A percentile compares a stretch with the other conserved stretches of the same genome.
phyloP scores from a whole-genome alignment of 1,140 invertebrate species.

The Scaptomyza graminum region DNA sequence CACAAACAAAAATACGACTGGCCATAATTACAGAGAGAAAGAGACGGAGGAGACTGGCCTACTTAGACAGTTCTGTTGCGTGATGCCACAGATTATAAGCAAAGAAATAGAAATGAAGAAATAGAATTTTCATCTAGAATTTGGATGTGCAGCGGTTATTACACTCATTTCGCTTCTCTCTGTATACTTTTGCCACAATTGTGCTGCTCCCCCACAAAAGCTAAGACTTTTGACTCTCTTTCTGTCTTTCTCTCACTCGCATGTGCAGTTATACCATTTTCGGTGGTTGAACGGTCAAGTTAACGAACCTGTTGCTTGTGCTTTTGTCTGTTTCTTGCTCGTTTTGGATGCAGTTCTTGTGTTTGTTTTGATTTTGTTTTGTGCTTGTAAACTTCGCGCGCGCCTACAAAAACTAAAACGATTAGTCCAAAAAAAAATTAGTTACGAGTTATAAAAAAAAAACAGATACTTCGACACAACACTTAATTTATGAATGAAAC shows the following conservation, averaged over 20 bases:
- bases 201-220: not conserved
- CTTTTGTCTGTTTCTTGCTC: conserved; percentile 12
- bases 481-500: conserved; percentile 58
- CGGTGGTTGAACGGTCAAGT: conserved; percentile 32
- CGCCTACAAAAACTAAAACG: conserved; percentile 30
- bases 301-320: conserved; percentile 52
- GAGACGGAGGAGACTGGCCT: conserved; percentile 30
- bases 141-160: not conserved
- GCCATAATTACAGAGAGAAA: conserved; percentile 23
- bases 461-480: conserved; percentile 20
- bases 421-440: conserved; percentile 14
- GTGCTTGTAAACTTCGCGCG: conserved; percentile 4
- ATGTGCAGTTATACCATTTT: conserved; percentile 7
- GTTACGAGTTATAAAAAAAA: conserved; percentile 18
- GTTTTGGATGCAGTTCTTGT: conserved; percentile 26
- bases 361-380: conserved; percentile 16
- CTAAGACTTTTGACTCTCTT: not conserved
- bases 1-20: conserved; percentile 2
- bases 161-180: conserved; percentile 6
- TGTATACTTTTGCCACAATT: not conserved
- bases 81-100: conserved; percentile 12
- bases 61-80: conserved; percentile 21
- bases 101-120: conserved; percentile 19
- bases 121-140: conserved; percentile 1
- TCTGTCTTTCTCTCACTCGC: conserved; percentile 6